These are phyloP conservation scores for Thecocarcelia acutangulata DNA, from an alignment of 2,888 invertebrate genomes.

Conservation along the genomic window DNA sequence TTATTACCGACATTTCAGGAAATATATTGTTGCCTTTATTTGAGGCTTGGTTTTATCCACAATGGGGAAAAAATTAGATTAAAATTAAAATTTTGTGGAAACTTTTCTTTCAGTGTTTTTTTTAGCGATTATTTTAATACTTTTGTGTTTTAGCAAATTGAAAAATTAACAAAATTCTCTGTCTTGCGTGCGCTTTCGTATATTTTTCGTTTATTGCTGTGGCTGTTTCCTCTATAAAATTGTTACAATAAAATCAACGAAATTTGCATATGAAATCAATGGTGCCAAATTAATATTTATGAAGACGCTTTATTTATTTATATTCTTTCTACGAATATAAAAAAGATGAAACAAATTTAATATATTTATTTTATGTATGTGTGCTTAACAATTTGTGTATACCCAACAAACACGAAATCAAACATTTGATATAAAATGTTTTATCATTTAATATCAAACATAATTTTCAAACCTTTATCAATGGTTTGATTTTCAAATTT, in stretches of 20 bases:
- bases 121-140: conserved; percentile 4
- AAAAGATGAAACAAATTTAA: conserved; percentile 22
- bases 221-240: conserved; percentile 18
- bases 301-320: conserved; percentile 46
- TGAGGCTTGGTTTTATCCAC: neutral
- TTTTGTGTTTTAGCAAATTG: conserved; percentile 17
- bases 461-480: no score
- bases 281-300: conserved; percentile 67
- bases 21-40: no score
- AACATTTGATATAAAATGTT: no score
- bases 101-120: conserved; percentile 6
- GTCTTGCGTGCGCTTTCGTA: conserved; percentile 2
- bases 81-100: neutral
- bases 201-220: neutral
- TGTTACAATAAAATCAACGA: conserved; percentile 47
- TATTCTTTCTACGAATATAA: conserved; percentile 3
- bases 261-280: conserved; percentile 68
- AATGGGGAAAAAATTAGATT: neutral
- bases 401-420: no score
- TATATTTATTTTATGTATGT: conserved; percentile 32
- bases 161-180: conserved; percentile 9
- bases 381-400: conserved; percentile 51
- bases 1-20: no score
- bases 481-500: no score
- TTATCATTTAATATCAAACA: no score